These are phyloP conservation scores for Pammene fasciana DNA, from an alignment of 2,888 invertebrate genomes.

Conservation along the genomic window DNA sequence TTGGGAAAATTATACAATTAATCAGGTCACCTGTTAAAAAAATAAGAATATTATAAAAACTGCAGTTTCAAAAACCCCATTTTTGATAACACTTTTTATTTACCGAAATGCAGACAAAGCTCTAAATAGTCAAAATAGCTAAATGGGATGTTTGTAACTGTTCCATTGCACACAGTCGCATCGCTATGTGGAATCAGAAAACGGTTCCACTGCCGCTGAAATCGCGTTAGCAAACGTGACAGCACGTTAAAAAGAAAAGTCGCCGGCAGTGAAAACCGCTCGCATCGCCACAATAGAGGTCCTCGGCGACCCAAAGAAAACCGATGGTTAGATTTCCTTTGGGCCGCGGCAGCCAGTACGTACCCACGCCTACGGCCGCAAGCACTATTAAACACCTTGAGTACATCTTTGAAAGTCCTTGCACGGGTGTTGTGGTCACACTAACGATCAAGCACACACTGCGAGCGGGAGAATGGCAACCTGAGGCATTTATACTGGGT, in stretches of 20 bases:
- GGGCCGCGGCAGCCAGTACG: conserved; percentile 63
- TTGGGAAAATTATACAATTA: background rate
- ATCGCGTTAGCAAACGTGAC: conserved; percentile 55
- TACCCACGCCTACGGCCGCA: conserved; percentile 88
- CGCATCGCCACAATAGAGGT: conserved; percentile 36
- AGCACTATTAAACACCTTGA: conserved; percentile 83
- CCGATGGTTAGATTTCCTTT: conserved; percentile 14
- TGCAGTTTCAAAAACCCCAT: conserved; percentile 21
- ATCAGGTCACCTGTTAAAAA: conserved; percentile 6
- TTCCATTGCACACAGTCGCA: conserved; percentile 51
- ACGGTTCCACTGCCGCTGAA: conserved; percentile 63
- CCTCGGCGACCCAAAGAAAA: conserved; percentile 23
- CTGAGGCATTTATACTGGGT: conserved; percentile 81
- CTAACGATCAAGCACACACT: conserved; percentile 82
- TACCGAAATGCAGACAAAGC: too few species aligned
- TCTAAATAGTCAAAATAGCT: too few species aligned
- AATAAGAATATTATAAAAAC: background rate
- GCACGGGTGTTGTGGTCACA: conserved; percentile 78
- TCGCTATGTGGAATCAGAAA: conserved; percentile 57
- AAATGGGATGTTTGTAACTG: conserved; percentile 21
- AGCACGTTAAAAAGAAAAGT: conserved; percentile 31
- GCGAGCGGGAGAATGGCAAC: conserved; percentile 82
- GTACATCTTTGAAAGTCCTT: conserved; percentile 81
- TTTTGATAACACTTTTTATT: too few species aligned
- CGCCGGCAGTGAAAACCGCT: conserved; percentile 42